Base-by-base conservation (phyloP, 2,888 invertebrate species). In the Aelia acuminata region DNA sequence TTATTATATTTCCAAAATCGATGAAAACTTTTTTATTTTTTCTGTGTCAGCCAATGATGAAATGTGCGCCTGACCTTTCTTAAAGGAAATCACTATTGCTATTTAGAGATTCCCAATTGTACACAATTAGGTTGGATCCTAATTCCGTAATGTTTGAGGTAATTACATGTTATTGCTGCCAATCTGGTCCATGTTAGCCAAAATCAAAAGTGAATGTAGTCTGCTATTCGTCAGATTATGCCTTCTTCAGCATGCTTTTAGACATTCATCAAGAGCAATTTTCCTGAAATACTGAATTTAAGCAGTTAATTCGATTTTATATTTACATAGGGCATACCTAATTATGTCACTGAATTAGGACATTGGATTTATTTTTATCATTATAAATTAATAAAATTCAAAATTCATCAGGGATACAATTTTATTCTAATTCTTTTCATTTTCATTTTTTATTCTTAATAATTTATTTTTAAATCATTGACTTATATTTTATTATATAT, bases 101-200 rank as follows among this genome's bases (percentile, higher is more conserved):
- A 18, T 20, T 35, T 35, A 31, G 35, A 35, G 63, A 70, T 70
- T 70, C 63, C 35, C 63, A 35, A 70, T 70, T 20, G 63, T 70
- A 70, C 63, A 70, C 35, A 70, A 70, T 70, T 70, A 70, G 63
- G 18, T 35, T 70, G 63, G 63, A 35, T 70, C 63, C 63, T 35
- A 70, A 70, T 70, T 70, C 20, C 35, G 63, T 70, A 70, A 70
- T 70, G 35, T 70, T 70, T 31, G 63, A 70, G 63, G 63, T 70
- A 70, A 70, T 70, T 70, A 70, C 63, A 70, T 35, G 63, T 35
- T 70, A 70, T 70, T 70, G 63, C 7, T 18, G 20, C 18, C 35
- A 35, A 70, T 70, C 63, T 70, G 31, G 18, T 35, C 18, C 2
- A 70, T 18, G 18, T 31, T 70, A 35, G 35, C 63, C 63, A 70